phyloP scores from a whole-genome alignment of 2,888 invertebrate genomes.

The Ptilodon capucinus region DNA sequence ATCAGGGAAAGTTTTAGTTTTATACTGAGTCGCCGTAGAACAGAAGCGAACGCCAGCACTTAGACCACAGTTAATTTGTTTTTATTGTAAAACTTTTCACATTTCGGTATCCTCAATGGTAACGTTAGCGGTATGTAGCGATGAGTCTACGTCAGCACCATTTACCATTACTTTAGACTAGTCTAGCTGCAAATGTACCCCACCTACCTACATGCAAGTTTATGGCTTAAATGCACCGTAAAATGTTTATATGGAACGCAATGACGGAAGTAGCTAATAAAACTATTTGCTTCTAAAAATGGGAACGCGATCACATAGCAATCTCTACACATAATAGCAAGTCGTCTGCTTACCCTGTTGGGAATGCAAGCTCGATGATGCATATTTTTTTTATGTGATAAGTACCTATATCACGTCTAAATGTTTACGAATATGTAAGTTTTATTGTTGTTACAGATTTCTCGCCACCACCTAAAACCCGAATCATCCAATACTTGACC shows the following conservation, averaged over 20 bases:
- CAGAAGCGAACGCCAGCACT: constrained; percentile 55
- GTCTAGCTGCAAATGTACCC: not conserved
- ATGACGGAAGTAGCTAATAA: not conserved
- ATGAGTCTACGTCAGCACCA: constrained; percentile 30
- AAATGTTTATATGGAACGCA: not conserved
- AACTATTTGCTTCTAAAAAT: not conserved
- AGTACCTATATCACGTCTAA: too few relatives aligned
- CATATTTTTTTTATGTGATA: too few relatives aligned
- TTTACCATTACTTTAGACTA: constrained; percentile 6
- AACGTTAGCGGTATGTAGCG: constrained; percentile 40
- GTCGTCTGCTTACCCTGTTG: too few relatives aligned
- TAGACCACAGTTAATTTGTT: constrained; percentile 70
- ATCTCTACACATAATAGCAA: too few relatives aligned
- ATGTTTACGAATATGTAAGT: too few relatives aligned
- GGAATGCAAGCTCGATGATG: too few relatives aligned
- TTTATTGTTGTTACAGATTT: constrained; percentile 47
- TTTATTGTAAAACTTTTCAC: constrained; percentile 74
- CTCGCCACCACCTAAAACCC: constrained; percentile 7
- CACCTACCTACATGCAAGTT: not conserved
- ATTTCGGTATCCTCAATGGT: constrained; percentile 58
- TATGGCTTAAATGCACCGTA: not conserved
- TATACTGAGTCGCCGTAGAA: constrained; percentile 50
- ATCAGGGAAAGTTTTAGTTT: constrained; percentile 65
- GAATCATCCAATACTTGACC: constrained; percentile 25
- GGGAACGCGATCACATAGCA: too few relatives aligned